Conservation (phyloP, 2,113 vertebrate species). For the Tretioscincus oriximinensis region DNA sequence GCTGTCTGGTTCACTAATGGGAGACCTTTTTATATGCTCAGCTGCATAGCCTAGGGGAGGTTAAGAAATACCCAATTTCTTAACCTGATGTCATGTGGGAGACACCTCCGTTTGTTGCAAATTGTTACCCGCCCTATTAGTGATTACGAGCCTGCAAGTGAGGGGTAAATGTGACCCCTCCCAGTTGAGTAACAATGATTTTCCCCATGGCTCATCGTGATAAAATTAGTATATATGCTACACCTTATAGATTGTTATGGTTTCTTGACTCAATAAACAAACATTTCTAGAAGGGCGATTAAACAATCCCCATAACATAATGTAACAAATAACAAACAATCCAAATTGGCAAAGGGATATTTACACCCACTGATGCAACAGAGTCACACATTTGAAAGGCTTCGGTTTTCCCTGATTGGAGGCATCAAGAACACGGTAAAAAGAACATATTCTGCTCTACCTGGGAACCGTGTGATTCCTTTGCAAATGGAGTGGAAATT, state of each 20-base stretch:
- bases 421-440: too few species aligned
- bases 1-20: background rate
- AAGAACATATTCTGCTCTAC: too few species aligned
- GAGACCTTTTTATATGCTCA: slow-evolving; percentile 3
- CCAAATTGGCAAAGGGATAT: too few species aligned
- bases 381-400: too few species aligned
- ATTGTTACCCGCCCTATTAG: background rate
- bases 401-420: too few species aligned
- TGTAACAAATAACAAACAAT: too few species aligned
- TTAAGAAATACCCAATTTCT: slow-evolving; percentile 1
- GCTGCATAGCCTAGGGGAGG: background rate
- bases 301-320: too few species aligned
- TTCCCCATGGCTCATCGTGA: background rate
- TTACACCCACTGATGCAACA: too few species aligned
- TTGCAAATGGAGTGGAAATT: too few species aligned
- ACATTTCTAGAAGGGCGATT: background rate
- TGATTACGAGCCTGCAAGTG: background rate
- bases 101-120: background rate
- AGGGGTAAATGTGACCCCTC: background rate
- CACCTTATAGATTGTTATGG: background rate
- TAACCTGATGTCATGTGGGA: background rate
- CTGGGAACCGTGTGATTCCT: too few species aligned
- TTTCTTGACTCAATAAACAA: background rate
- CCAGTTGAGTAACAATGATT: background rate
- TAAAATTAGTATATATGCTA: background rate